Evolutionary conservation across 1,140 invertebrate species (phyloP), one percentile per base, ranked within the genome.

Genomic region (Saccostrea cuccullata): DNA sequence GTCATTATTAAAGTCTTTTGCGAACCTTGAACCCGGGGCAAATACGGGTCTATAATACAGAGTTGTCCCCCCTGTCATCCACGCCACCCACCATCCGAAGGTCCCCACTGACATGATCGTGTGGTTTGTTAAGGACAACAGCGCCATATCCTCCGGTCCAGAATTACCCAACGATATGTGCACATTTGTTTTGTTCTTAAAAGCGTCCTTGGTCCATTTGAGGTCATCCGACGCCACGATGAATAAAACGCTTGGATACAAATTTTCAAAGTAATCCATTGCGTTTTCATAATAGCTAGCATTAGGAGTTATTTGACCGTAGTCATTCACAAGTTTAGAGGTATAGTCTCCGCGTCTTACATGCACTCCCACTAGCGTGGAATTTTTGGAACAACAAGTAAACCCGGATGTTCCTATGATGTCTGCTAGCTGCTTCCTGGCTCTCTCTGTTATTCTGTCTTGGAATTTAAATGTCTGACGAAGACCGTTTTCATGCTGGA

Each of bases 81-180:
- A 94, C 0, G 88, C 91, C 2, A 91, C 90, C 93, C 93, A 94
- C 93, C 93, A 94, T 13, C 93, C 92, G 88, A 93, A 93, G 26
- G 91, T 91, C 1, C 93, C 93, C 11, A 92, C 91, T 0, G 91
- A 92, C 84, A 93, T 91, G 15, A 94, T 93, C 0, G 90, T 90
- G 87, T 94, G 92, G 82, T 94, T 90, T 58, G 92, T 93, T 13
- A 87, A 26, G 6, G 90, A 20, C 23, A 93, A 84, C 0, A 90
- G 58, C 17, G 92, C 91, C 82, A 94, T 77, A 85, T 94, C 93
- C 90, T 90, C 82, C 93, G 88, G 90, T 1, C 85, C 58, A 30
- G 83, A 30, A 47, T 86, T 82, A 12, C 83, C 73, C 8, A 85
- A 1, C 15, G 90, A 36, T 17, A 91, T 86, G 0, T 86, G n/a